Conservation (phyloP, 2,888 invertebrate genomes). For the Sphinx pinastri region DNA sequence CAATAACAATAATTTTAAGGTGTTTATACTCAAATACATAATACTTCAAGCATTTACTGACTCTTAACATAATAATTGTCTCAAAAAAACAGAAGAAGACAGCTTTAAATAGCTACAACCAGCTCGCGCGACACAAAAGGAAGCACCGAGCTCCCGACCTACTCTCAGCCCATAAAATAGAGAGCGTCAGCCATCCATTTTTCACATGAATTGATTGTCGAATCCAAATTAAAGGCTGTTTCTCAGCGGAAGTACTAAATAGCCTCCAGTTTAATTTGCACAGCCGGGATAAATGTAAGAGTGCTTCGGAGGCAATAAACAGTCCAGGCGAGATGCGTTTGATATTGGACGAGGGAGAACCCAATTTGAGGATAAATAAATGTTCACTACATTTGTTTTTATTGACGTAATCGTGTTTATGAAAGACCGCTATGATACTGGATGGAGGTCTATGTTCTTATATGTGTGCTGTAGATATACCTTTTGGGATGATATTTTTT, state of each 20-base stretch:
- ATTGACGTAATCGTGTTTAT: constrained; percentile 2
- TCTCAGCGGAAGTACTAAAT: constrained; percentile 29
- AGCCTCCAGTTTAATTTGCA: constrained; percentile 30
- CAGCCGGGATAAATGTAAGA: constrained; percentile 31
- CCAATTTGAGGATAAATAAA: constrained; percentile 26
- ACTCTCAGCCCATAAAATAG: constrained; percentile 13
- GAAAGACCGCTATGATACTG: background rate
- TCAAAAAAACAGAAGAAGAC: too few relatives aligned
- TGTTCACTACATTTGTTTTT: constrained; percentile 23
- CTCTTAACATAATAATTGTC: too few relatives aligned
- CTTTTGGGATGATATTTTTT: too few relatives aligned
- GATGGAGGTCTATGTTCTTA: too few relatives aligned
- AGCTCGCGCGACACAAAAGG: background rate
- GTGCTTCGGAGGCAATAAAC: constrained; percentile 29
- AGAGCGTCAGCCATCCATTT: constrained; percentile 5
- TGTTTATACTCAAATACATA: too few relatives aligned
- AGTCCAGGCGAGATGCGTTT: constrained; percentile 23
- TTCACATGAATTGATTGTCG: constrained; percentile 27
- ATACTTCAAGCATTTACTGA: too few relatives aligned
- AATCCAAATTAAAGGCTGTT: constrained; percentile 29
- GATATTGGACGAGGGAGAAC: constrained; percentile 23
- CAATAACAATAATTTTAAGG: too few relatives aligned
- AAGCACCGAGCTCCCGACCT: background rate
- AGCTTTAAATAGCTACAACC: too few relatives aligned
- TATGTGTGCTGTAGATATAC: background rate